phyloP scores from a whole-genome alignment of 2,113 vertebrate species.

The Alethe castanea region DNA sequence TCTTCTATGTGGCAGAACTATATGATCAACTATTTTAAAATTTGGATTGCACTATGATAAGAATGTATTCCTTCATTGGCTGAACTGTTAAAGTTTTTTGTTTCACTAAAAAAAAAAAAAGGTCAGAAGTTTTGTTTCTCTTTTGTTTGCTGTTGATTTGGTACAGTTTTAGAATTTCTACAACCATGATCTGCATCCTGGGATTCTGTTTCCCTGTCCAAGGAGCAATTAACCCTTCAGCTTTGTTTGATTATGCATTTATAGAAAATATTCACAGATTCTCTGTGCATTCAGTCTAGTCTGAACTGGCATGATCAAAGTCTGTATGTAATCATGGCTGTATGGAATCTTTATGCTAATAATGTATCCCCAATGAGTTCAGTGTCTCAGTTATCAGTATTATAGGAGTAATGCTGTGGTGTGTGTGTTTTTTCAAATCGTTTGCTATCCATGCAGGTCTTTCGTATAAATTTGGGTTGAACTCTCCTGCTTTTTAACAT shows the following conservation, averaged over 20 bases:
- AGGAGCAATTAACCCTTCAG: background rate
- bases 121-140: background rate
- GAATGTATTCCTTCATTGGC: background rate
- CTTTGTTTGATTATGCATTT: background rate
- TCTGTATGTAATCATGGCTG: background rate
- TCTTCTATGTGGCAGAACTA: background rate
- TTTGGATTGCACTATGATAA: background rate
- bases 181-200: background rate
- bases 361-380: background rate
- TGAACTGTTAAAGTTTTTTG: background rate
- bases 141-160: background rate
- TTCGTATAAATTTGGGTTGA: background rate
- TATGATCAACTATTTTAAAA: background rate
- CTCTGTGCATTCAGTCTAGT: background rate
- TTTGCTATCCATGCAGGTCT: background rate
- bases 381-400: background rate
- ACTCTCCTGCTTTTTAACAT: background rate
- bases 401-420: background rate
- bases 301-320: background rate
- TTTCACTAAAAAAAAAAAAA: background rate
- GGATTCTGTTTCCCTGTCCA: background rate
- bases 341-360: background rate
- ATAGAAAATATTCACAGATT: background rate
- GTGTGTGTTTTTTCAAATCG: background rate
- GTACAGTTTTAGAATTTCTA: background rate